phyloP scores from a whole-genome alignment of 1,140 invertebrate genomes.

The Brachionus plicatilis region DNA sequence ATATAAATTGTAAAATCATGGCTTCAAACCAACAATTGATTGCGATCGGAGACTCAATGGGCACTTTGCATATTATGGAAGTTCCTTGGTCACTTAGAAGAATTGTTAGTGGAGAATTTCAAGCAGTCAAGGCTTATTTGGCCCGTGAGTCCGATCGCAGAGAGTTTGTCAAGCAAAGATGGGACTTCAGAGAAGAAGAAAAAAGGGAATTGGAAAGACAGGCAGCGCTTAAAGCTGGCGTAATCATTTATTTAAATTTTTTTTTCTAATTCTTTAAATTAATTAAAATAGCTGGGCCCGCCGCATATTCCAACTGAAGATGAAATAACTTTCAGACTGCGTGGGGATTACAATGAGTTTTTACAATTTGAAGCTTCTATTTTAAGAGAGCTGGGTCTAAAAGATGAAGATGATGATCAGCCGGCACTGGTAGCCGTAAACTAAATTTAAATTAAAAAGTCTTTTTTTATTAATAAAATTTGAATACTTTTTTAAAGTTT shows the following conservation, averaged over 20 bases:
- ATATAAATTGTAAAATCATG: slow-evolving; percentile 49
- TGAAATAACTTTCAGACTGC: slow-evolving; percentile 22
- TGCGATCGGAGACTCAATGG: slow-evolving; percentile 54
- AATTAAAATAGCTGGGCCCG: background rate
- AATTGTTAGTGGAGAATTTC: slow-evolving; percentile 12
- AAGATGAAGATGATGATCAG: slow-evolving; percentile 17
- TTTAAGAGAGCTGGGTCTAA: slow-evolving; percentile 36
- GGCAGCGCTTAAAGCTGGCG: slow-evolving; percentile 22
- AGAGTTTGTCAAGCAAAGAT: slow-evolving; percentile 38
- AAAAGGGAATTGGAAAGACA: slow-evolving; percentile 37
- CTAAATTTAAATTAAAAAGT: background rate
- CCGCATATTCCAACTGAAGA: slow-evolving; percentile 37
- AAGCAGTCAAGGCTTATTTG: slow-evolving; percentile 29
- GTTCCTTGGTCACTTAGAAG: slow-evolving; percentile 50
- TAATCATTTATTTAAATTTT: slow-evolving; percentile 1
- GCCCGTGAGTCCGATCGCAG: slow-evolving; percentile 10
- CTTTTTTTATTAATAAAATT: background rate
- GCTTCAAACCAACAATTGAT: slow-evolving; percentile 53
- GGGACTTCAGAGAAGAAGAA: slow-evolving; percentile 40
- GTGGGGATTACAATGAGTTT: slow-evolving; percentile 34
- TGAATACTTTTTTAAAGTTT: background rate
- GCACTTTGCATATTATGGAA: slow-evolving; percentile 55
- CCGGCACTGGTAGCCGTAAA: background rate
- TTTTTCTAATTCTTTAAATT: background rate
- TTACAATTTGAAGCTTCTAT: slow-evolving; percentile 21